phyloP scores from a whole-genome alignment of 2,888 invertebrate genomes.

The Clostera curtula region DNA sequence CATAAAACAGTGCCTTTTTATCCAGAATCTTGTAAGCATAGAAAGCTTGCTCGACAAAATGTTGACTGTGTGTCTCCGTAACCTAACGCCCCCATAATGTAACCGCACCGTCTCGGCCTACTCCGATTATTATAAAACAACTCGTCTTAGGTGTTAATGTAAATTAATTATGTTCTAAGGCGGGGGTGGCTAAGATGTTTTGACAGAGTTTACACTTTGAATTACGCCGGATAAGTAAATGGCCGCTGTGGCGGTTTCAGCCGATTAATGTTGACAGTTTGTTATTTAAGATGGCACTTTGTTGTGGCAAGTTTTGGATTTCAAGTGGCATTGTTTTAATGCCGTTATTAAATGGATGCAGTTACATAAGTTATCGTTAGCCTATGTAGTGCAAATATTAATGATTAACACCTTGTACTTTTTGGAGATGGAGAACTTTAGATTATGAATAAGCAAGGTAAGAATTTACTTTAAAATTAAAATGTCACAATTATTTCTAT shows the following conservation, averaged over 20 bases:
- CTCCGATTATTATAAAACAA: conserved; percentile 51
- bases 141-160: conserved; percentile 58
- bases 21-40: too few species aligned
- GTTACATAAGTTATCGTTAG: too few species aligned
- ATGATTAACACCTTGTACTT: too few species aligned
- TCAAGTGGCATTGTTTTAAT: conserved; percentile 1
- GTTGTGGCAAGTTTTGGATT: conserved; percentile 9
- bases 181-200: conserved; percentile 41
- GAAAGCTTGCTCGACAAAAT: conserved; percentile 5
- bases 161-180: conserved; percentile 50
- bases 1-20: too few species aligned
- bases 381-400: too few species aligned
- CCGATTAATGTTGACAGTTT: conserved; percentile 17
- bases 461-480: too few species aligned
- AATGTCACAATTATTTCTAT: too few species aligned
- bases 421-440: too few species aligned
- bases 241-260: conserved; percentile 21
- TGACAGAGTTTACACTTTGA: conserved; percentile 47
- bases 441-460: too few species aligned
- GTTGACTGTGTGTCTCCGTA: conserved; percentile 31
- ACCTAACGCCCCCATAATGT: conserved; percentile 40
- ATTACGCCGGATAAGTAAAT: conserved; percentile 41
- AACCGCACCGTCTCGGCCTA: conserved; percentile 39
- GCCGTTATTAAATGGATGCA: neutral
- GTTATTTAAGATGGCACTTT: conserved; percentile 11